Base-by-base conservation (phyloP, 2,888 invertebrate species). In the Philereme transversata region DNA sequence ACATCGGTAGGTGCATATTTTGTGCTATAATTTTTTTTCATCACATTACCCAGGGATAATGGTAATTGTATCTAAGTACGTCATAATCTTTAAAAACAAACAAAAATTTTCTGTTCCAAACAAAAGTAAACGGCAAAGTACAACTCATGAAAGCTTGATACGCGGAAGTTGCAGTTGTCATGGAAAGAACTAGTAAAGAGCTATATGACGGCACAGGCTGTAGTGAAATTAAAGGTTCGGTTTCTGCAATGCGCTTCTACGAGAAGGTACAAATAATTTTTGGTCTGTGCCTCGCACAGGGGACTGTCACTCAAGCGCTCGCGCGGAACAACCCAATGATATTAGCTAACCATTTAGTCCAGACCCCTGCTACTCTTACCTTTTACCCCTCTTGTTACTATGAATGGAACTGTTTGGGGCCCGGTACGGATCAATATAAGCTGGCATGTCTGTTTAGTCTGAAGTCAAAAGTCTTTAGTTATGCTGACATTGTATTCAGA, bases 291-390 rank as follows among this genome's bases (percentile, higher is more conserved):
- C 80, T 79, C 80, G 78, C 84, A 82, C 83, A 78, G 83, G 88
- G 88, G 88, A 86, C 85, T 88, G 88, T 88, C 88, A 89, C 82
- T 89, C 88, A 88, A 83, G 80, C 82, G 77, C 76, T 83, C 82
- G 84, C 79, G 81, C 78, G 84, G 84, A 87, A 84, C 84, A 83
- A 79, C 79, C 83, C 84, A 83, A 84, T 84, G 84, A 83, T 82
- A 86, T 83, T 83, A 81, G 76, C 81, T 71, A 73, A 65, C 87
- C 84, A 85, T 74, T 82, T 75, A 77, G 68, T 62, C 57, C 57
- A 75, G 88, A 84, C 71, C 87, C 65, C 76, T 67, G 69, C 64
- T 69, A 69, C 65, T 66, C 68, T 72, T 69, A 70, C 68, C 69
- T 65, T 60, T 56, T 67, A 73, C 73, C 70, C 75, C 70, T 70